Conservation (phyloP, 1,140 invertebrate genomes). For the Euborellia annulipes region DNA sequence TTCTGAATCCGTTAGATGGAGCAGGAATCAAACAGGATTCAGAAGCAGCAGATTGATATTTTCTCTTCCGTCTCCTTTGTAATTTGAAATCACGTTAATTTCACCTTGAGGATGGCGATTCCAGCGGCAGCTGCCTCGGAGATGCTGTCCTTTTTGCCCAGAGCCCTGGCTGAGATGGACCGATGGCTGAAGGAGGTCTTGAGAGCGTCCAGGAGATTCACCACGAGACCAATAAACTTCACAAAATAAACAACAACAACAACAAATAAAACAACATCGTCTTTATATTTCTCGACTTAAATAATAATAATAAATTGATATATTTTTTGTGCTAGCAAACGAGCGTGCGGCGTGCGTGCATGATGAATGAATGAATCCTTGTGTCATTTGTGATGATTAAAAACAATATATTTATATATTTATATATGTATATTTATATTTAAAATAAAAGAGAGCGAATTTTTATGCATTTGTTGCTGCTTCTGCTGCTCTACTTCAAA, state of each 20-base stretch:
- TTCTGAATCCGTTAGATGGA: too few species aligned
- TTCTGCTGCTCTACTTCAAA: too few species aligned
- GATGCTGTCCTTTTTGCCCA: slow-evolving; percentile 68
- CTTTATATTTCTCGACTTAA: neutral
- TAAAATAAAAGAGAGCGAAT: too few species aligned
- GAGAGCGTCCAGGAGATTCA: slow-evolving; percentile 73
- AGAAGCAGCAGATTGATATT: too few species aligned
- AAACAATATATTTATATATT: neutral
- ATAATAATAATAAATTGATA: too few species aligned
- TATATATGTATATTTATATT: too few species aligned
- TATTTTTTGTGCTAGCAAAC: too few species aligned
- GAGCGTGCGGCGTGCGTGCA: too few species aligned
- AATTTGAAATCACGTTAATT: slow-evolving; percentile 3
- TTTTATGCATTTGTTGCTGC: too few species aligned
- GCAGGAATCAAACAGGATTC: too few species aligned
- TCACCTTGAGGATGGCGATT: slow-evolving; percentile 66
- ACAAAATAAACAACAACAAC: slow-evolving; percentile 13
- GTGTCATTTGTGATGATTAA: neutral
- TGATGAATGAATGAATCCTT: neutral
- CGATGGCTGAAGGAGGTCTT: slow-evolving; percentile 84
- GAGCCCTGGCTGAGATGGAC: slow-evolving; percentile 58
- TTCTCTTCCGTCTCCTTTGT: neutral
- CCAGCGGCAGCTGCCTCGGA: slow-evolving; percentile 73
- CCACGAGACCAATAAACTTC: slow-evolving; percentile 80
- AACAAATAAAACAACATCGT: neutral